These are phyloP conservation scores for Malurus cyaneus DNA, from an alignment of 2,113 vertebrate genomes.

Conservation along the genomic window DNA sequence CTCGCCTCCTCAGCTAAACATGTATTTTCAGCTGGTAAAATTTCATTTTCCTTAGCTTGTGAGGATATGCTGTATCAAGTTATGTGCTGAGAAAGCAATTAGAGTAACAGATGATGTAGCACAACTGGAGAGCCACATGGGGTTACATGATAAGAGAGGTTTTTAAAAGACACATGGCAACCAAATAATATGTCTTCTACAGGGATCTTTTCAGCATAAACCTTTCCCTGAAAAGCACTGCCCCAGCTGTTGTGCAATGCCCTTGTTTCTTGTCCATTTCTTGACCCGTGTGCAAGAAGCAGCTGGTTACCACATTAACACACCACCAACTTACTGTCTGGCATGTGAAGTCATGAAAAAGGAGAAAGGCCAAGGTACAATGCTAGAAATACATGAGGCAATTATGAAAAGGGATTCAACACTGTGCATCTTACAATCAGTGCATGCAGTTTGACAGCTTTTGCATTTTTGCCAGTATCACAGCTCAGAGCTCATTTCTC, in stretches of 20 bases:
- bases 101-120: neutral
- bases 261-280: neutral
- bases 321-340: neutral
- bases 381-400: neutral
- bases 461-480: constrained; percentile 29
- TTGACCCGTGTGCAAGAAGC: neutral
- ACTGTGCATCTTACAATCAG: neutral
- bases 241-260: neutral
- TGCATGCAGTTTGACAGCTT: constrained; percentile 29
- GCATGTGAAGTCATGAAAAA: neutral
- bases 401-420: neutral
- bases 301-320: constrained; percentile 1
- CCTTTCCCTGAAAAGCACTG: neutral
- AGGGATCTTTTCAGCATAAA: neutral
- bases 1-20: neutral
- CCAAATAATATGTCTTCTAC: neutral
- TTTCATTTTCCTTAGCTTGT: neutral
- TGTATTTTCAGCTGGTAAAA: neutral
- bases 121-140: neutral
- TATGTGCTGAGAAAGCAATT: neutral
- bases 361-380: neutral
- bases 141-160: neutral
- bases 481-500: constrained; percentile 11
- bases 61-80: neutral
- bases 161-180: neutral